A percentile compares a stretch with the other conserved stretches of the same genome.
These are phyloP conservation scores for Calidris pugnax DNA, from an alignment of 2,113 vertebrate species.

Conservation along the genomic window DNA sequence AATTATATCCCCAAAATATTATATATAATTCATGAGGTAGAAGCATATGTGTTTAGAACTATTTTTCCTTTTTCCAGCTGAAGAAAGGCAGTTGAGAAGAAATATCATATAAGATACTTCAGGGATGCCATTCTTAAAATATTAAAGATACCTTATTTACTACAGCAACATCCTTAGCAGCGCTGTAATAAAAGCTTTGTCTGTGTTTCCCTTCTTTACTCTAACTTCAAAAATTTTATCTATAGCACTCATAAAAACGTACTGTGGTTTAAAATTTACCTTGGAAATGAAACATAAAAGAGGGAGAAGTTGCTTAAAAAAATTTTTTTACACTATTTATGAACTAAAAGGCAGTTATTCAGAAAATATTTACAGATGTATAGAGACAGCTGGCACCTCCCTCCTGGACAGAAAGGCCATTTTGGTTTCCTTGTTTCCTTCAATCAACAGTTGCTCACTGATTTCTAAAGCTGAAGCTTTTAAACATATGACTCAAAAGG, in stretches of 20 bases:
- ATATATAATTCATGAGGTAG: background rate
- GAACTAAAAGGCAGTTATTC: background rate
- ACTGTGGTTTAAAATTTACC: background rate
- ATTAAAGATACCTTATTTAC: constrained; percentile 34
- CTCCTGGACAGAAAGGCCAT: background rate
- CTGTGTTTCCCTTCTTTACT: background rate
- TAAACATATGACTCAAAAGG: background rate
- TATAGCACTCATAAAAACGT: background rate
- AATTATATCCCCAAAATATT: background rate
- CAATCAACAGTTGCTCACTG: background rate
- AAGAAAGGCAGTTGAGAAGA: background rate
- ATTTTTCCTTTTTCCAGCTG: background rate
- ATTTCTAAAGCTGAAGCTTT: background rate
- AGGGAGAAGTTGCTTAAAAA: background rate
- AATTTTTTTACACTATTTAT: background rate
- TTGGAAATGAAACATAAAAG: background rate
- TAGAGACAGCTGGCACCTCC: background rate
- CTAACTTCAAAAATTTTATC: background rate
- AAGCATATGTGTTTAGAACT: background rate
- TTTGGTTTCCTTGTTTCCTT: background rate
- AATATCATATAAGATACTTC: background rate
- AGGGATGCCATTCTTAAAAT: constrained; percentile 31
- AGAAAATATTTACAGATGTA: background rate
- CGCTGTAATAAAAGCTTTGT: background rate
- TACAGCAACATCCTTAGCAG: background rate